Evolutionary conservation across 2,888 invertebrate genomes (phyloP), one percentile per base, ranked within the genome.

Genomic region (Drosophila antonietae): DNA sequence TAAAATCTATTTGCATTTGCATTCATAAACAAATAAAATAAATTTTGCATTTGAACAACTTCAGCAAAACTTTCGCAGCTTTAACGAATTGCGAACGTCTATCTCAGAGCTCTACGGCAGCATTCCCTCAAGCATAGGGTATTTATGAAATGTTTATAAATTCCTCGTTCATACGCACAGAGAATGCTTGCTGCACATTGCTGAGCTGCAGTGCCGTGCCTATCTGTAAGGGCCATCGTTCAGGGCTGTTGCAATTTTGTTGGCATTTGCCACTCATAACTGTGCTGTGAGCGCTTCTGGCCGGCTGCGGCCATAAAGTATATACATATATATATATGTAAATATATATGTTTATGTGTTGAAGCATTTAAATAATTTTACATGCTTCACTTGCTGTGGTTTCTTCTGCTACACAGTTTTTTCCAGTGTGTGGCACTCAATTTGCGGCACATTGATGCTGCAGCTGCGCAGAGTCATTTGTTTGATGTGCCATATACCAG

Each of bases 361-460:
- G 71, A 61, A 69, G 46, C 64, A 78, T 78, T 78, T 61, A 78
- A 78, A 78, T 75, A 72, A 78, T 75, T 69, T 75, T 75, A 72
- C 69, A 75, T 78, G 75, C 78, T 62, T 78, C 72, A 73, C 56
- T 78, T 67, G 78, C 51, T 62, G 49, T 68, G 62, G 78, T 60
- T 68, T 59, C 62, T 64, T 66, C 58, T 60, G 28, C 41, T 18
- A 4, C 20, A n/a, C 39, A 7, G 14, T 47, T 58, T 28, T 28
- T 28, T 28, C 28, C 28, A 28, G 28, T 28, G 28, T 51, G 33
- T 60, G 41, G 59, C 71, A 78, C 72, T 78, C 75, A 78, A 78
- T 78, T 78, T 75, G 71, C 68, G 65, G 55, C 73, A 70, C 43
- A 53, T 52, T 76, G 73, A 64, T 76, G 68, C 52, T 63, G 73